Evolutionary conservation across 2,888 invertebrate genomes (phyloP), one percentile per base, ranked within the genome.

Genomic region (Platynereis dumerilii): DNA sequence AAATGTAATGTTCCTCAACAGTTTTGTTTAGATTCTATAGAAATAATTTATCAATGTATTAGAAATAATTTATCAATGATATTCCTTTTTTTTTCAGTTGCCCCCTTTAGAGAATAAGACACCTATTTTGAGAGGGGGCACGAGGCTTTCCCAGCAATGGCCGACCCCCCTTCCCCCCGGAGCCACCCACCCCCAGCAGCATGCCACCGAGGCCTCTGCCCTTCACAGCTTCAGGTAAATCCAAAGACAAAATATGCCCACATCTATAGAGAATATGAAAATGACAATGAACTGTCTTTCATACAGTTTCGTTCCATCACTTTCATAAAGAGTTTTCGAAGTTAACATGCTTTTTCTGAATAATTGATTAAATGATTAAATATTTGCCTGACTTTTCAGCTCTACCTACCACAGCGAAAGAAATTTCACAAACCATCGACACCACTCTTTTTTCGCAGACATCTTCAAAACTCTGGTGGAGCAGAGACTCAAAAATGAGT

Each of bases 211-310:
- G 63, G 74, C 77, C 39, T 64, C 68, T 12, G 74, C 76, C 34
- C 71, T 80, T 28, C 76, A 80, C 58, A 73, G 76, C 64, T 80
- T 80, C 74, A 78, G 79, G 80, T 80, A 70, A 57, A 27, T 42
- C 17, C 58, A 22, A 15, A 22, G 53, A 10, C 20, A 52, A 26
- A 20, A n/a, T 58, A 34, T 17, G n/a, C n/a, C 15, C 24, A 28
- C 17, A 7, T 39, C 7, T 5, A 17, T 34, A 58, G n/a, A 39
- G 24, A 58, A 29, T n/a, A 34, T 58, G 17, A n/a, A 5, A 12
- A 29, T 17, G 10, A 15, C 53, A 52, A n/a, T n/a, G n/a, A n/a
- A n/a, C n/a, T n/a, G n/a, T n/a, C n/a, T n/a, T n/a, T n/a, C n/a
- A n/a, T n/a, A n/a, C n/a, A n/a, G n/a, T n/a, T n/a, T n/a, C n/a